Evolutionary conservation across 1,140 invertebrate genomes (phyloP), one percentile per base, ranked within the genome.

Genomic region (Cardiocondyla obscurior): DNA sequence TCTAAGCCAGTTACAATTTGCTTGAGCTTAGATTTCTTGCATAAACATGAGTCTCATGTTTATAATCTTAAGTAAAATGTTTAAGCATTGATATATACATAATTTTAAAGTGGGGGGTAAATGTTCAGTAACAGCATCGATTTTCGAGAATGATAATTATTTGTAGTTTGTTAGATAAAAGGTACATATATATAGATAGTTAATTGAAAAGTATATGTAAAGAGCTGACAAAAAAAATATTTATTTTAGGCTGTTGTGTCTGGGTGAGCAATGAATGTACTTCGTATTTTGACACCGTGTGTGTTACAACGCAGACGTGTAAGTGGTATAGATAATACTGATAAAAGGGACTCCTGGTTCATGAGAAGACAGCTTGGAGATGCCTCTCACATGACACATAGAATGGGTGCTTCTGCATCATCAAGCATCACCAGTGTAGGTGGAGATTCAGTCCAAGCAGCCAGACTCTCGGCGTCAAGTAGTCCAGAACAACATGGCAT

Each of bases 201-300:
- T 76, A 36, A 46, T 36, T 77, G n/a, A 77, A 5, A 76, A 5
- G 16, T 62, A 39, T 22, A 39, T 39, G 3, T n/a, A 3, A 19
- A 1, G 2, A 28, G 16, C 0, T 25, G n/a, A 19, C 2, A 39
- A 53, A 25, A n/a, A 10, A 14, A 14, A 51, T 0, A 51, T 72
- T 28, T 65, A 77, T 92, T 92, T 79, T 49, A 95, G 94, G 94
- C 94, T 92, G 92, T 92, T 92, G 94, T 92, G 94, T 95, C 94
- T 95, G 94, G 94, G 94, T 93, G 90, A 95, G 94, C 92, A 89
- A 95, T 95, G 95, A 95, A 95, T 92, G 92, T 95, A 91, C 95
- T 95, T 89, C 94, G 94, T 90, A 95, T 94, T 85, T 90, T 95
- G 81, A 95, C 95, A 86, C 95, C 95, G 89, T 95, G 95, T 94